A percentile compares a stretch with the other conserved stretches of the same genome.
Evolutionary conservation across 2,797 vertebrate genomes (phyloP).

Genomic region (Hydrolagus colliei): DNA sequence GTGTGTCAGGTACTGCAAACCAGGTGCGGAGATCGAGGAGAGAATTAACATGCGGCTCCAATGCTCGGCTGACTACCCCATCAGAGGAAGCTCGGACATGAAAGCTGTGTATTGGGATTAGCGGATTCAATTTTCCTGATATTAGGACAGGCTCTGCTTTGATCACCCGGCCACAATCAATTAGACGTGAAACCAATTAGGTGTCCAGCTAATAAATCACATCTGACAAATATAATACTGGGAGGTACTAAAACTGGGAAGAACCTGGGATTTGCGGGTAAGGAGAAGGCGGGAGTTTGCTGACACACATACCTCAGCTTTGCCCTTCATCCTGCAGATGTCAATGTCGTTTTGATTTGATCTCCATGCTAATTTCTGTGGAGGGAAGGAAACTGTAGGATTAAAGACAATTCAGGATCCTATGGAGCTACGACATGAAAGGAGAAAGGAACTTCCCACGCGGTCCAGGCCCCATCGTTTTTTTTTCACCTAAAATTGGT

Average conservation of each 20-base stretch:
- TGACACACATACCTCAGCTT: slow-evolving; percentile 69
- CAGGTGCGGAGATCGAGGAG: no score
- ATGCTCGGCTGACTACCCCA: no score
- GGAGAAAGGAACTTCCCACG: no score
- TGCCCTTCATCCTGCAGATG: slow-evolving; percentile 93
- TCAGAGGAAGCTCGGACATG: background rate
- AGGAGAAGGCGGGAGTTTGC: background rate
- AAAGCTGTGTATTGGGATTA: slow-evolving; percentile 36
- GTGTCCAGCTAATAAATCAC: slow-evolving; percentile 56
- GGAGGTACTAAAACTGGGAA: slow-evolving; percentile 14
- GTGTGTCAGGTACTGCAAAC: no score
- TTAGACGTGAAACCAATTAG: slow-evolving; percentile 76
- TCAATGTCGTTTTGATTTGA: slow-evolving; percentile 88
- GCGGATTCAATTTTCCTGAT: slow-evolving; percentile 58
- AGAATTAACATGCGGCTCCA: background rate
- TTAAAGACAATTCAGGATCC: background rate
- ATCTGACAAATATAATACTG: slow-evolving; percentile 46
- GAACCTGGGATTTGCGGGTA: background rate
- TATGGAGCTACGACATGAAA: no score
- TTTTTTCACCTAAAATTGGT: no score
- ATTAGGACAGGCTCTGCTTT: slow-evolving; percentile 55
- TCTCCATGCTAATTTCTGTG: slow-evolving; percentile 84
- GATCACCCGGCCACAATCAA: slow-evolving; percentile 61
- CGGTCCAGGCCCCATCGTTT: no score
- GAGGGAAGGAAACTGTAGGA: slow-evolving; percentile 9